Evolutionary conservation across 2,797 vertebrate genomes (phyloP).

Genomic region (Sitta carolinensis): DNA sequence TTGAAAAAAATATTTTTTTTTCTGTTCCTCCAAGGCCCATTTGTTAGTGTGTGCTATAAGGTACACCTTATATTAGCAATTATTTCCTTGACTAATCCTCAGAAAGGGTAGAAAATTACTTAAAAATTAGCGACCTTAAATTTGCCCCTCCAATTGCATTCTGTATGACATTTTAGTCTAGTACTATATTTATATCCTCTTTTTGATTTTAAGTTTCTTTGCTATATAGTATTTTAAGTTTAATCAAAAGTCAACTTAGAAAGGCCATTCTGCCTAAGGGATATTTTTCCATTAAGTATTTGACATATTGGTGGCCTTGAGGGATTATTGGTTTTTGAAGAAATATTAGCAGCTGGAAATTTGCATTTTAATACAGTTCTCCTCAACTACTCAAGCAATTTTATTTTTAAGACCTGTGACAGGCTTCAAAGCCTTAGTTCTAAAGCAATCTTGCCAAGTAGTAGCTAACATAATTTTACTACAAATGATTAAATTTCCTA

Average conservation of each 20-base stretch:
- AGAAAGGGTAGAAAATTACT: constrained; percentile 62
- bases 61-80: constrained; percentile 43
- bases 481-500: constrained; percentile 80
- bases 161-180: constrained; percentile 74
- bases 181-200: constrained; percentile 74
- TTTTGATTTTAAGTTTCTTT: constrained; percentile 77
- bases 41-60: not conserved
- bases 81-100: constrained; percentile 66
- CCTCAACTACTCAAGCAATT: constrained; percentile 95
- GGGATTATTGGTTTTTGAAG: constrained; percentile 99
- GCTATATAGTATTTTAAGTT: constrained; percentile 88
- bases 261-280: constrained; percentile 92
- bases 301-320: constrained; percentile 99
- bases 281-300: constrained; percentile 99
- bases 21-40: not conserved
- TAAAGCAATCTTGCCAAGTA: constrained; percentile 84
- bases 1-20: not conserved
- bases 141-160: constrained; percentile 54
- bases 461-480: constrained; percentile 82
- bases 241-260: constrained; percentile 96
- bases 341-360: constrained; percentile 99
- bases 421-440: constrained; percentile 87
- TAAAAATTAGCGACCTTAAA: constrained; percentile 67
- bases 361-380: constrained; percentile 99
- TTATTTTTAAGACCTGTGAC: constrained; percentile 93